These are phyloP conservation scores for Microdon myrmicae DNA, from an alignment of 2,888 invertebrate species.

Conservation along the genomic window DNA sequence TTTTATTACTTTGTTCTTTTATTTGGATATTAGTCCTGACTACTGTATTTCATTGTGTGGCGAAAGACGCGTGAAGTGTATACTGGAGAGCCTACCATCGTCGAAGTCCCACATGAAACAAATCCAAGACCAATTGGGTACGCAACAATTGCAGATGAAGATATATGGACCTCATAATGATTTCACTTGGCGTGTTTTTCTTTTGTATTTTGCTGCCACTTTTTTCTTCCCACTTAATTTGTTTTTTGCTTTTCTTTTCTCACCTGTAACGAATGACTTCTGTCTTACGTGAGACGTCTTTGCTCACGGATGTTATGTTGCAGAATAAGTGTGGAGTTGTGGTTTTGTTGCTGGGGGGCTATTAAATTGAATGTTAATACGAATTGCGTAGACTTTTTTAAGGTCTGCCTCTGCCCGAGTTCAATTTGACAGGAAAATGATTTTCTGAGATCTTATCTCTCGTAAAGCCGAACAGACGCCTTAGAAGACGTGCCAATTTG, in stretches of 20 bases:
- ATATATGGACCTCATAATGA: slow-evolving; percentile 10
- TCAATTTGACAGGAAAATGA: no score
- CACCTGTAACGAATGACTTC: slow-evolving; percentile 42
- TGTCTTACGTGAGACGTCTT: slow-evolving; percentile 24
- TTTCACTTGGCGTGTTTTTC: background rate
- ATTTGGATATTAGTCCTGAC: slow-evolving; percentile 14
- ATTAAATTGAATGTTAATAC: background rate
- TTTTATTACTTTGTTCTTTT: background rate
- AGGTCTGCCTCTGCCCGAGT: no score
- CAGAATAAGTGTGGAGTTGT: slow-evolving; percentile 11
- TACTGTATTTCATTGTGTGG: slow-evolving; percentile 32
- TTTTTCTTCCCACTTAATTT: slow-evolving; percentile 12
- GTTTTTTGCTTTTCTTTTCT: slow-evolving; percentile 2
- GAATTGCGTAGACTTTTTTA: no score
- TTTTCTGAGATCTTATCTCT: no score
- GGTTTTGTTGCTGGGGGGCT: slow-evolving; percentile 2
- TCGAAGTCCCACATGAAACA: slow-evolving; percentile 10
- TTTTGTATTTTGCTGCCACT: no score
- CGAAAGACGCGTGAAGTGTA: slow-evolving; percentile 6
- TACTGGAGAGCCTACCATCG: slow-evolving; percentile 11
- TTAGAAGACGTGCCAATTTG: no score
- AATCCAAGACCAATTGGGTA: slow-evolving; percentile 29
- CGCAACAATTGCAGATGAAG: slow-evolving; percentile 33
- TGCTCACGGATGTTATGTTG: slow-evolving; percentile 3
- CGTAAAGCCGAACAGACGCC: no score